phyloP scores from a whole-genome alignment of 2,113 vertebrate species.

The Erinaceus europaeus region DNA sequence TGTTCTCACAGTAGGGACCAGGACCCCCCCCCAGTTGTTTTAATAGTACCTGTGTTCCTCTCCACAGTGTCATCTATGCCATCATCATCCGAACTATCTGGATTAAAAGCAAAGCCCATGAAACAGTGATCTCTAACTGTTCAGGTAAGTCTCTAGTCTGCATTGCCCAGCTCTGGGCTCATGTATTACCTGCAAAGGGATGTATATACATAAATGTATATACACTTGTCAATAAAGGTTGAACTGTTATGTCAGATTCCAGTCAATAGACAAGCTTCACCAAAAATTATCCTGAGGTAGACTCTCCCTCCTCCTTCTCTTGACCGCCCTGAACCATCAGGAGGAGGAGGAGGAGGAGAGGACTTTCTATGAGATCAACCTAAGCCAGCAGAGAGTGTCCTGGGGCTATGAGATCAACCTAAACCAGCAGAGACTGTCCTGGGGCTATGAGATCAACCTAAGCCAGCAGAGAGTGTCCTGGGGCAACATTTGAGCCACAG shows the following conservation, averaged over 20 bases:
- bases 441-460: background rate
- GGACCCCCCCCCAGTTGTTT: background rate
- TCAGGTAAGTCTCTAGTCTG: constrained; percentile 76
- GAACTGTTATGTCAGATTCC: background rate
- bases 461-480: background rate
- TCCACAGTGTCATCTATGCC: constrained; percentile 80
- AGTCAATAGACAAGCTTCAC: too few relatives aligned
- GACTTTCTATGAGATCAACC: background rate
- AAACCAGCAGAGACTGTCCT: background rate
- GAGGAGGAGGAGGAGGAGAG: background rate
- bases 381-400: background rate
- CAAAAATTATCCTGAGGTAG: background rate
- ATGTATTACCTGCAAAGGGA: background rate
- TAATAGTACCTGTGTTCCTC: background rate
- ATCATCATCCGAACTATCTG: constrained; percentile 86
- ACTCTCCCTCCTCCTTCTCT: background rate
- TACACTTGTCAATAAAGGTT: background rate
- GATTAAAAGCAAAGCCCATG: constrained; percentile 82
- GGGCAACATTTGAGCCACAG: background rate
- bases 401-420: background rate
- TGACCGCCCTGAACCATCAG: background rate
- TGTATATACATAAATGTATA: background rate
- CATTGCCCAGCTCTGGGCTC: background rate
- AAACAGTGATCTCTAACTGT: constrained; percentile 78
- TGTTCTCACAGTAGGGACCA: background rate